Conservation (phyloP, 2,113 vertebrate species). For the Misgurnus anguillicaudatus region DNA sequence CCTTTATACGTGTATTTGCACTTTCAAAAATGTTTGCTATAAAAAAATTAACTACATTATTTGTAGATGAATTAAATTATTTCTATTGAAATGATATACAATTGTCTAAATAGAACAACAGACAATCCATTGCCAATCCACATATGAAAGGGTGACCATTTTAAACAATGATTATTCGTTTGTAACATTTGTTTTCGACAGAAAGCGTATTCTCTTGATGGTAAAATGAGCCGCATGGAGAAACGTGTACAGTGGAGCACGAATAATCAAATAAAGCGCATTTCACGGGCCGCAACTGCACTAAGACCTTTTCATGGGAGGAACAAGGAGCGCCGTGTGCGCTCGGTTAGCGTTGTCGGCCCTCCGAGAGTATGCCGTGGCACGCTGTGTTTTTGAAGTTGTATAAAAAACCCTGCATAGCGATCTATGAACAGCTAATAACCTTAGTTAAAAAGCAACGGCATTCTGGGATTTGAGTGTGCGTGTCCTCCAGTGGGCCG, state of each 20-base stretch:
- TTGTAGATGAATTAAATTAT: no score
- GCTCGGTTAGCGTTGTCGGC: slow-evolving; percentile 14
- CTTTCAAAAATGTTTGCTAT: no score
- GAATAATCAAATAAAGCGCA: slow-evolving; percentile 54
- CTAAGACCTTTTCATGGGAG: slow-evolving; percentile 49
- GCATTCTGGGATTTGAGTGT: slow-evolving; percentile 36
- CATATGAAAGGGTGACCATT: neutral
- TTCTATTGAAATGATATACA: slow-evolving; percentile 7
- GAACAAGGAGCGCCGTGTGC: slow-evolving; percentile 36
- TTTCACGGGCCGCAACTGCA: slow-evolving; percentile 43
- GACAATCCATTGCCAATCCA: neutral
- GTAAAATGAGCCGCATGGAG: slow-evolving; percentile 22
- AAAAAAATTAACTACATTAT: no score
- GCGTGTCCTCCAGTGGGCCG: slow-evolving; percentile 53
- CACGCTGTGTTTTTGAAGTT: slow-evolving; percentile 31
- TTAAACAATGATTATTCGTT: slow-evolving; percentile 1
- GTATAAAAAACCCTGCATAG: slow-evolving; percentile 21
- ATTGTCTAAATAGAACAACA: neutral
- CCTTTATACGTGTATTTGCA: neutral
- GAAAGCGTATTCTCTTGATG: slow-evolving; percentile 18
- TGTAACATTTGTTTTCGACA: neutral
- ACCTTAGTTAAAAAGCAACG: slow-evolving; percentile 34
- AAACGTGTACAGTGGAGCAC: slow-evolving; percentile 39
- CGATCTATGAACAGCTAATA: slow-evolving; percentile 55
- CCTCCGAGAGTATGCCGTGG: slow-evolving; percentile 36